These are phyloP conservation scores for Hemicrepidius hirtus DNA, from an alignment of 2,888 invertebrate species.

Conservation along the genomic window DNA sequence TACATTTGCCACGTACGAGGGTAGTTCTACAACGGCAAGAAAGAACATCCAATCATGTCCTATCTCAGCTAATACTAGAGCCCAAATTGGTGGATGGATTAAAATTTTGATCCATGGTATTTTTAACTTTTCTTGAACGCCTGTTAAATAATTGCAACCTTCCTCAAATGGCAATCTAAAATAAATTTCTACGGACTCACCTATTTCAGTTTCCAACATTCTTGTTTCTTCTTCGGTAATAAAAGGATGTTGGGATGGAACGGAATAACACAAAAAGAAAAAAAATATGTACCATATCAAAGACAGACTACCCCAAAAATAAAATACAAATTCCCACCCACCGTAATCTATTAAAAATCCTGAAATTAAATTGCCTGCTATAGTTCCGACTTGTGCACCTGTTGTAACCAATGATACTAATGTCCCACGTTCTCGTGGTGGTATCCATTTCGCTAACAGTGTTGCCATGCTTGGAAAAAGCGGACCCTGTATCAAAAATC, in stretches of 20 bases:
- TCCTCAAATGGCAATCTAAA: no score
- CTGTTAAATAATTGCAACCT: no score
- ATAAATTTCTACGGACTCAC: no score
- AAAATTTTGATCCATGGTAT: slow-evolving; percentile 79
- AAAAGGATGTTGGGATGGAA: slow-evolving; percentile 83
- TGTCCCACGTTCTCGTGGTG: slow-evolving; percentile 83
- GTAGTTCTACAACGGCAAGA: slow-evolving; percentile 82
- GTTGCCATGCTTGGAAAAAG: slow-evolving; percentile 90
- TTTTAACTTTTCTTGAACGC: neutral
- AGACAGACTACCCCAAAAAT: slow-evolving; percentile 86
- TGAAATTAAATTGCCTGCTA: slow-evolving; percentile 79
- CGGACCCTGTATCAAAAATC: slow-evolving; percentile 29
- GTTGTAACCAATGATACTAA: slow-evolving; percentile 87
- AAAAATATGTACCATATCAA: slow-evolving; percentile 78
- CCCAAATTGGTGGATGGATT: slow-evolving; percentile 83
- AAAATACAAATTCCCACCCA: slow-evolving; percentile 87
- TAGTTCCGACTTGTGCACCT: slow-evolving; percentile 81
- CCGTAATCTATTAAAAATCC: slow-evolving; percentile 80
- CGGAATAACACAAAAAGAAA: slow-evolving; percentile 71
- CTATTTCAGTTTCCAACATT: slow-evolving; percentile 73
- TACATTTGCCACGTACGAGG: slow-evolving; percentile 81
- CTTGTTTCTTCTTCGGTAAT: slow-evolving; percentile 82
- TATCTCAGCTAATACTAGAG: slow-evolving; percentile 82
- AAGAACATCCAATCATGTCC: slow-evolving; percentile 84
- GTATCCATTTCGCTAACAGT: slow-evolving; percentile 87